Conservation (phyloP, 2,797 vertebrate genomes). For the Ibycter americanus region DNA sequence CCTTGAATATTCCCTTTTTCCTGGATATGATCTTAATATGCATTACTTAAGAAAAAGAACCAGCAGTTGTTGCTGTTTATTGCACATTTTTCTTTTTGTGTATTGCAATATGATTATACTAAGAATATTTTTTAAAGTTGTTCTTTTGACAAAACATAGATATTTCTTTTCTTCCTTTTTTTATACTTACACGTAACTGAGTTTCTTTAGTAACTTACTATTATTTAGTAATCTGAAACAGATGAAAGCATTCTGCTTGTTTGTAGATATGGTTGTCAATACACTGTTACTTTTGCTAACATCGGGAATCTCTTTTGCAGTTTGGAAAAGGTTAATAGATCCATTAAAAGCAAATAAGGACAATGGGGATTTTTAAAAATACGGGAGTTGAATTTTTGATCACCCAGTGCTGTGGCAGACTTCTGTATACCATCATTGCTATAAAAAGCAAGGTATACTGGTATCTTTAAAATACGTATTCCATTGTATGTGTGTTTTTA, state of each 20-base stretch:
- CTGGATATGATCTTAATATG: background rate
- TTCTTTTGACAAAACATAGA: background rate
- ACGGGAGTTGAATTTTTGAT: background rate
- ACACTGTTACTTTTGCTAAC: background rate
- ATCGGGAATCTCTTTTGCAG: background rate
- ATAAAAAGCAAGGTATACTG: background rate
- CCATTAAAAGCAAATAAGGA: background rate
- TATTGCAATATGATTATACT: background rate
- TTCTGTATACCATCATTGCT: background rate
- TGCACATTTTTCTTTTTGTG: background rate
- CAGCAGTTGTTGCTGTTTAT: background rate
- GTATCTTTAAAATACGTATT: background rate
- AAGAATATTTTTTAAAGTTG: background rate
- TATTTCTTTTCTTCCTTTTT: background rate
- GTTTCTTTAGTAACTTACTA: background rate
- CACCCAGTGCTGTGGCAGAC: background rate
- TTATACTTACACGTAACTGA: background rate
- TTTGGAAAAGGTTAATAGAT: background rate
- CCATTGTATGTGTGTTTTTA: background rate
- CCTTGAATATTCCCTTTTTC: background rate
- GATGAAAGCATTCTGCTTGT: background rate
- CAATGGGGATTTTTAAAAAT: background rate
- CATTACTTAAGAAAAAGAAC: background rate
- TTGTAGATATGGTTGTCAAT: background rate
- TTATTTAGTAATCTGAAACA: background rate